These are phyloP conservation scores for Cossypha niveicapilla DNA, from an alignment of 2,797 vertebrate genomes.

Conservation along the genomic window DNA sequence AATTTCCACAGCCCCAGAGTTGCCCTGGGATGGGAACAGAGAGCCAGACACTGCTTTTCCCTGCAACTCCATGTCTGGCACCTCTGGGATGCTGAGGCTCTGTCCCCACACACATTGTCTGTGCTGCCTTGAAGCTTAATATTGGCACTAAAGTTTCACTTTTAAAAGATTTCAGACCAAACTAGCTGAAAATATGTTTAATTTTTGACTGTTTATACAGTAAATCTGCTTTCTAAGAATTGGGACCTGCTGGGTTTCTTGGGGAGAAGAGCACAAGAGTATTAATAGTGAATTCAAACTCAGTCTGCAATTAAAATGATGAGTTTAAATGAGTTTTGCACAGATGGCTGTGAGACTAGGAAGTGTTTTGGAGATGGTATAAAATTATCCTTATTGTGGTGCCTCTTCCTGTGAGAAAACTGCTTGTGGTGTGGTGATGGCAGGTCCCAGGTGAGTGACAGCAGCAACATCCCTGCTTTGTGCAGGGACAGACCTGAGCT, in stretches of 20 bases:
- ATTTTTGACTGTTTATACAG: background rate
- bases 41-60: background rate
- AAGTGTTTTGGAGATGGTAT: background rate
- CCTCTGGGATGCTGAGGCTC: background rate
- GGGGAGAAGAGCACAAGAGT: background rate
- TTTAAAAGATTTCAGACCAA: background rate
- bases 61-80: background rate
- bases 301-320: background rate
- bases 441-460: background rate
- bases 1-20: background rate
- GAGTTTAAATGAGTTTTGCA: background rate
- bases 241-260: background rate
- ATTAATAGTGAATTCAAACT: background rate
- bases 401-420: background rate
- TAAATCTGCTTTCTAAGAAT: background rate
- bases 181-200: background rate
- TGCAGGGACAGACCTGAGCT: background rate
- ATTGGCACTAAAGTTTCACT: background rate
- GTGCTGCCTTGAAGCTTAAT: background rate
- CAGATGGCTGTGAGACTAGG: background rate
- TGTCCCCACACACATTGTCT: background rate
- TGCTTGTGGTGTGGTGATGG: background rate
- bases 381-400: background rate
- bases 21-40: background rate
- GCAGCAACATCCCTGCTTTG: accelerated